Percentiles rank a stretch among this genome's conserved stretches.
phyloP scores from a whole-genome alignment of 2,797 vertebrate genomes.

The Calcarius lapponicus region DNA sequence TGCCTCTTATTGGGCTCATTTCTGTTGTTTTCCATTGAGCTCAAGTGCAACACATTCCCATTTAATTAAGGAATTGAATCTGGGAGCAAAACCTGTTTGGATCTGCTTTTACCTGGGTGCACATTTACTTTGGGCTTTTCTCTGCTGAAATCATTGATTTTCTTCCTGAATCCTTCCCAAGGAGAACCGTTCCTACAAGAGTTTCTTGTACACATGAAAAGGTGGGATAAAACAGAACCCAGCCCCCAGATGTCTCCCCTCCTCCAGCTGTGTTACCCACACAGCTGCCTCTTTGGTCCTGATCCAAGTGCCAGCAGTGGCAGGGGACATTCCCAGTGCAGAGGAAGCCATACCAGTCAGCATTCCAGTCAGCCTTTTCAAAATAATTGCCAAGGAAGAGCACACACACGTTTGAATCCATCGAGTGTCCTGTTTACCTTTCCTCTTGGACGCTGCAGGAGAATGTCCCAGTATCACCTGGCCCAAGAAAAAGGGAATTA shows the following conservation, averaged over 20 bases:
- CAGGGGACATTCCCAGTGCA: background rate
- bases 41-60: background rate
- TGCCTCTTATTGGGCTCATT: background rate
- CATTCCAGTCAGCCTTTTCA: background rate
- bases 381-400: background rate
- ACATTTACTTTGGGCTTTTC: background rate
- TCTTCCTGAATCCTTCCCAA: accelerated
- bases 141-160: background rate
- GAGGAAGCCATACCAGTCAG: background rate
- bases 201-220: accelerated
- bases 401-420: background rate
- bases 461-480: background rate
- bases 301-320: background rate
- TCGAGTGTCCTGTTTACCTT: background rate
- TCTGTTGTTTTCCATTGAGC: background rate
- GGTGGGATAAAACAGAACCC: background rate
- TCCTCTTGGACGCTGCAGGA: background rate
- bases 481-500: background rate
- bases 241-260: background rate
- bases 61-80: background rate
- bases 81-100: background rate
- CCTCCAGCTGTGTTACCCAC: background rate
- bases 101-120: background rate
- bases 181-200: background rate
- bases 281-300: background rate